These are phyloP conservation scores for Halichoerus grypus DNA, from an alignment of 2,113 vertebrate species.

Conservation along the genomic window DNA sequence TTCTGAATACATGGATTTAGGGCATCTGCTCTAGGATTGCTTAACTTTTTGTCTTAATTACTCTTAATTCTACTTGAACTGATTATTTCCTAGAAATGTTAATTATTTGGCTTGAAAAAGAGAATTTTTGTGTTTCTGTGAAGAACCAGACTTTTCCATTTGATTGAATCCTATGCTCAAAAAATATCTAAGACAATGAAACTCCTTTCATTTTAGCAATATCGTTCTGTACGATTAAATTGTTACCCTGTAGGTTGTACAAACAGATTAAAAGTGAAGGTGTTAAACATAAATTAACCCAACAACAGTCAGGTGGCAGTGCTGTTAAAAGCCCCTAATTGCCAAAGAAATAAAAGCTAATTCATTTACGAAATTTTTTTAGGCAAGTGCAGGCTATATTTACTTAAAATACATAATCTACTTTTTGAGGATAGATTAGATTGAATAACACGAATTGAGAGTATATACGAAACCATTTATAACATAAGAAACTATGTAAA, in stretches of 20 bases:
- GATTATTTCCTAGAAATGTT: constrained; percentile 61
- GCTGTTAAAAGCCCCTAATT: neutral
- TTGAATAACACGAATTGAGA: neutral
- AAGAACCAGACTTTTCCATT: constrained; percentile 41
- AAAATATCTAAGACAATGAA: neutral
- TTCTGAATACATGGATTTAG: constrained; percentile 19
- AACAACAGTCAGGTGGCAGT: neutral
- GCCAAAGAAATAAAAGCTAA: neutral
- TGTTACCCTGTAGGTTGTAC: neutral
- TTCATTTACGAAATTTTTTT: neutral
- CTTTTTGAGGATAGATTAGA: neutral
- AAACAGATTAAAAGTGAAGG: neutral
- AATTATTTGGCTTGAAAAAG: constrained; percentile 48
- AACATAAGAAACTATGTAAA: neutral
- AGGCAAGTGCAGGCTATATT: neutral
- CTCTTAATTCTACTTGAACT: constrained; percentile 4
- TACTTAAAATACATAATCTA: neutral
- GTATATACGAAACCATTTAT: neutral
- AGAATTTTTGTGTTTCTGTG: neutral
- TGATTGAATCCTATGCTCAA: neutral
- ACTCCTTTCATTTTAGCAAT: neutral
- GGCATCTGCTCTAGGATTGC: neutral
- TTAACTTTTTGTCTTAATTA: constrained; percentile 54
- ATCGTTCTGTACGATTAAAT: neutral
- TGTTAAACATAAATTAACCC: neutral